Evolutionary conservation across 2,797 vertebrate species (phyloP), one percentile per base, ranked within the genome.

Genomic region (Dermochelys coriacea): DNA sequence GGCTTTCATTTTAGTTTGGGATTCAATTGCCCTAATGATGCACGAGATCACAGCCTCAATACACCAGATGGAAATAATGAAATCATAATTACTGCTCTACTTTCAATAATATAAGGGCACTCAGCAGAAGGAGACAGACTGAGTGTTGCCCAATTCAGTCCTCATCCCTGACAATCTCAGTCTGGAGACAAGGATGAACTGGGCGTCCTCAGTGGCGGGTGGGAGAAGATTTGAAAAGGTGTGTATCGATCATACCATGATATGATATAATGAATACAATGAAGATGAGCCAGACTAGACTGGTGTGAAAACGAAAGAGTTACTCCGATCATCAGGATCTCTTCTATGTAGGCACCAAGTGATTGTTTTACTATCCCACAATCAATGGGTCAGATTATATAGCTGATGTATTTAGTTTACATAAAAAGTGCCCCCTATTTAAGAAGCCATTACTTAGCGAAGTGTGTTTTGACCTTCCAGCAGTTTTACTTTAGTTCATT

Each of bases 1-100:
- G 0, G 81, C 95, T 97, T 90, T 93, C 89, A 92, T 87, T 89
- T 93, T 57, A 93, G 95, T 68, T n/a, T 18, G n/a, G 34, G 64
- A 68, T 18, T n/a, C 64, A 68, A 37, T 7, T 59, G 57, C 57
- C 29, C 57, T 83, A 90, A 95, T 83, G 16, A 54, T 3, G 6
- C 59, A 71, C 93, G 86, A 71, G n/a, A 80, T 80, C 86, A 47
- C 29, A 54, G 79, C 82, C 5, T 86, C 71, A 51, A 59, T 77
- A 19, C 77, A 81, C 93, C 88, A 96, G 84, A 81, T 12, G 12
- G 14, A 93, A 91, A 80, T 84, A 94, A 84, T 0, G 0, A 83
- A 93, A 94, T 93, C 34, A 93, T 15, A 82, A 27, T 84, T 79
- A 87, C 80, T 87, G 83, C 12, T 79, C 31, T 77, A 91, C n/a